phyloP scores from a whole-genome alignment of 2,113 vertebrate genomes.

The Drymodes brunneopygia region DNA sequence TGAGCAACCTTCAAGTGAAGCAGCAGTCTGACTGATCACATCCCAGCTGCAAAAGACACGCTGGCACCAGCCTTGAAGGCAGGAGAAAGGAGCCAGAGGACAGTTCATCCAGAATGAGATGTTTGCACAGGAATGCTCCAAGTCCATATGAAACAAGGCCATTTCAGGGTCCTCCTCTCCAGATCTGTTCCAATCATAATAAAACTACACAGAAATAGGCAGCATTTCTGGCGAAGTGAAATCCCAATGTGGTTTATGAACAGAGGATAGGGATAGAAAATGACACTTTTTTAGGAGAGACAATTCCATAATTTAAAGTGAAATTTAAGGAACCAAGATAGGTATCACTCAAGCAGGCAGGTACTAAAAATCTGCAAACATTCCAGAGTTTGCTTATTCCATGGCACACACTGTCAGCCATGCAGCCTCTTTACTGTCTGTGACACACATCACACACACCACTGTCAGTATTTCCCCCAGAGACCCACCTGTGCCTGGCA shows the following conservation, averaged over 20 bases:
- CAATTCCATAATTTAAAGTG: neutral
- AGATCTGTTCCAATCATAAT: neutral
- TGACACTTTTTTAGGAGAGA: neutral
- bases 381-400: neutral
- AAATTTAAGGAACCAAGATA: neutral
- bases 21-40: neutral
- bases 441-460: neutral
- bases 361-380: neutral
- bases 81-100: neutral
- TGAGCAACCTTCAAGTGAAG: neutral
- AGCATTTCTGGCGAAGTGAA: neutral
- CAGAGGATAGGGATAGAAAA: neutral
- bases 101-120: neutral
- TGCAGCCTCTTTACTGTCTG: neutral
- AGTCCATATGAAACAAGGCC: neutral
- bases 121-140: neutral
- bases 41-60: fast-evolving
- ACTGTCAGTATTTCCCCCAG: no score
- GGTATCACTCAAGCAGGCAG: neutral
- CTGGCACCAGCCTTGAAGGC: fast-evolving
- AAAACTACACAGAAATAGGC: neutral
- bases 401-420: neutral
- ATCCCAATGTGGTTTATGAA: neutral
- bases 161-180: neutral
- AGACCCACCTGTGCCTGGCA: neutral